Evolutionary conservation across 1,140 invertebrate species (phyloP), one percentile per base, ranked within the genome.

Genomic region (Agrypnia vestita): DNA sequence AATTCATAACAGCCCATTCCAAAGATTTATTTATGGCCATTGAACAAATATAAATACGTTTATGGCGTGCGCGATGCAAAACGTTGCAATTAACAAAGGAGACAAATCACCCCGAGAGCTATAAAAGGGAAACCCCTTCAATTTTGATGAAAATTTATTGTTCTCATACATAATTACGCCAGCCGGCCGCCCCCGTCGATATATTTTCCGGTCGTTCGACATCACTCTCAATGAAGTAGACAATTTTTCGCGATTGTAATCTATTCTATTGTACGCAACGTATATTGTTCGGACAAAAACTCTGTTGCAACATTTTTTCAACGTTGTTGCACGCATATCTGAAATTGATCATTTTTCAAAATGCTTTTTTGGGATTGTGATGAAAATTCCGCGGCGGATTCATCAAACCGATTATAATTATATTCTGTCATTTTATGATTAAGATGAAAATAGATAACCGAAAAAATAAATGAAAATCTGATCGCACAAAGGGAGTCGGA

Each of bases 231-330:
- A 62, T 43, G 19, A 47, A 47, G 62, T 76, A 62, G 73, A 62
- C 73, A 76, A 62, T 76, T 76, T 76, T 76, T 75, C 43, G 17
- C 56, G 56, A 76, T 76, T 13, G 56, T 13, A 76, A 76, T 62
- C 73, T 76, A 74, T 59, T 17, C 51, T n/a, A 53, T 47, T 67
- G 62, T 67, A 9, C 62, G 67, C 0, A 71, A 49, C n/a, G 11
- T 51, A 51, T 51, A 51, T 51, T 51, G 49, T 51, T 51, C 11
- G 49, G n/a, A 51, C 11, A 15, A 51, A 3, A 13, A 15, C 49
- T 51, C 11, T 13, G 11, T 15, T 51, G n/a, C n/a, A 51, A 51
- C 49, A 9, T 9, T 13, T 51, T 51, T 51, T n/a, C 8, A 51
- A 51, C 8, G 49, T 13, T 51, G n/a, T 15, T 51, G 49, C 49